Conservation (phyloP, 2,113 vertebrate species). For the Saccopteryx leptura region DNA sequence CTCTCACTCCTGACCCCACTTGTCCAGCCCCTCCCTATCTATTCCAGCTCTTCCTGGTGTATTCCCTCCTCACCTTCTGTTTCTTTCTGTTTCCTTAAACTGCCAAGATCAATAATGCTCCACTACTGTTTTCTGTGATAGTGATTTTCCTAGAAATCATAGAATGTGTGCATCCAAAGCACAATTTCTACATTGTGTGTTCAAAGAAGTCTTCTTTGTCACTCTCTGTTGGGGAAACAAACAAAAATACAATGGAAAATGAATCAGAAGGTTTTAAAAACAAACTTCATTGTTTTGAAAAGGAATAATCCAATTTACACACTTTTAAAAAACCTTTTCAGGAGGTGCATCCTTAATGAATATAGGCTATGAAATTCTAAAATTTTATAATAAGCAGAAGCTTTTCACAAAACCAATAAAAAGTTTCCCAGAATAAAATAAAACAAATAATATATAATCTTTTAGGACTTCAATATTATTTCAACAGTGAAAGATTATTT, state of each 20-base stretch:
- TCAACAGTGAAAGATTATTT: conserved; percentile 65
- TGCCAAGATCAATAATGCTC: neutral
- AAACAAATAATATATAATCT: conserved; percentile 76
- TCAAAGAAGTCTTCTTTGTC: neutral
- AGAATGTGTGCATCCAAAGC: neutral
- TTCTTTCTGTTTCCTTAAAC: neutral
- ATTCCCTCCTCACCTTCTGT: neutral
- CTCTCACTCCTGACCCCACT: neutral
- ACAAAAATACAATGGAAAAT: conserved; percentile 13
- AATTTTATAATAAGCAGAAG: conserved; percentile 44
- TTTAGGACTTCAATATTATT: conserved; percentile 74
- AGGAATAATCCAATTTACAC: neutral
- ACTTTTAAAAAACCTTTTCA: neutral
- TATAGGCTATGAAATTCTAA: neutral
- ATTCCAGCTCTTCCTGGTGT: neutral
- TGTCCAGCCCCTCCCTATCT: neutral
- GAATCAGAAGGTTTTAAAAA: neutral
- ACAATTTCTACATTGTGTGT: neutral
- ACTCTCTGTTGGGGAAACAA: neutral
- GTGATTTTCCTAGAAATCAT: neutral
- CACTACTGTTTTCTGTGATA: neutral
- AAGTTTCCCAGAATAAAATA: conserved; percentile 67
- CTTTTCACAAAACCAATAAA: conserved; percentile 52
- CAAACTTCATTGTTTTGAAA: neutral
- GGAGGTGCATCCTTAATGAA: neutral